Evolutionary conservation across 2,797 vertebrate species (phyloP).

Genomic region (Oophaga sylvatica): DNA sequence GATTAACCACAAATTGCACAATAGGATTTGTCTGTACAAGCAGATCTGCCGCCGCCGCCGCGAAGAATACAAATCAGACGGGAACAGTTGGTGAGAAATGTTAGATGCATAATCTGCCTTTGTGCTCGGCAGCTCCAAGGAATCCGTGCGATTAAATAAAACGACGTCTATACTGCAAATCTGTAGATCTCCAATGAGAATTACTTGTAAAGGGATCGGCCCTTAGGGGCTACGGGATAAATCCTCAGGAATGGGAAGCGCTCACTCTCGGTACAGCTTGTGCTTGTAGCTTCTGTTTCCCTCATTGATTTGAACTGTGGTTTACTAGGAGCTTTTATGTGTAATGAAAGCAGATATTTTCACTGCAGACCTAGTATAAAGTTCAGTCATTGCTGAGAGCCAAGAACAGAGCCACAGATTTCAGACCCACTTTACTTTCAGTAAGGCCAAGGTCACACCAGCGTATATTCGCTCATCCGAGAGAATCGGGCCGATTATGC

Average conservation of each 20-base stretch:
- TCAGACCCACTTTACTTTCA: too few relatives aligned
- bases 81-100: conserved; percentile 52
- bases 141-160: conserved; percentile 35
- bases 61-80: conserved; percentile 33
- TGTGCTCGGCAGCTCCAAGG: conserved; percentile 20
- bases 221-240: too few relatives aligned
- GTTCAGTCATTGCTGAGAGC: too few relatives aligned
- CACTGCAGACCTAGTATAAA: too few relatives aligned
- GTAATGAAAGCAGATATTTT: too few relatives aligned
- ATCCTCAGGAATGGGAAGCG: not conserved
- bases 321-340: not conserved
- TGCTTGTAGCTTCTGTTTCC: not conserved
- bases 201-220: not conserved
- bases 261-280: not conserved
- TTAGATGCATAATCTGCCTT: conserved; percentile 37
- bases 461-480: too few relatives aligned
- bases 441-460: too few relatives aligned
- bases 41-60: conserved; percentile 14
- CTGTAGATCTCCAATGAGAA: not conserved
- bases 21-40: conserved; percentile 52
- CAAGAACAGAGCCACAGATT: too few relatives aligned
- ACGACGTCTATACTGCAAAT: not conserved
- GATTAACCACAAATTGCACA: conserved; percentile 41
- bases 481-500: too few relatives aligned
- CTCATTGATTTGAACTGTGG: not conserved